These are phyloP conservation scores for Athalia cordata DNA, from an alignment of 2,888 invertebrate genomes.

Conservation along the genomic window DNA sequence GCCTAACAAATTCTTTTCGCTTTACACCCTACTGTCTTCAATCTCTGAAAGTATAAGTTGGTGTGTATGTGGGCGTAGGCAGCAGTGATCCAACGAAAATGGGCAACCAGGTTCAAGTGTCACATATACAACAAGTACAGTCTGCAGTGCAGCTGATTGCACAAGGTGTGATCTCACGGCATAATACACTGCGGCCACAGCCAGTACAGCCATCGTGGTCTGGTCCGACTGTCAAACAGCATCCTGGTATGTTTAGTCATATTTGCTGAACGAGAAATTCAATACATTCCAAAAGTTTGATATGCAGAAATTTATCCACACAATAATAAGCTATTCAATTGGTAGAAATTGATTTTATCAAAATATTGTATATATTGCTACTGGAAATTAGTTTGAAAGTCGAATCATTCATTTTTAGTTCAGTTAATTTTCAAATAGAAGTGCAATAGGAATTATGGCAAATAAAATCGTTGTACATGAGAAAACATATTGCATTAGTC, in stretches of 20 bases:
- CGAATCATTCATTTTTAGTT: too few relatives aligned
- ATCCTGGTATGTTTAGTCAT: conserved; percentile 63
- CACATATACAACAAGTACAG: conserved; percentile 68
- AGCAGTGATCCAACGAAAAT: conserved; percentile 67
- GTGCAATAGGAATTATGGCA: too few relatives aligned
- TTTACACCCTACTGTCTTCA: conserved; percentile 24
- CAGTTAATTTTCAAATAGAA: too few relatives aligned
- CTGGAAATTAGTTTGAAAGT: too few relatives aligned
- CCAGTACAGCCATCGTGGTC: conserved; percentile 65
- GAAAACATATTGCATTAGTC: too few relatives aligned
- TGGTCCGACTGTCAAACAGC: conserved; percentile 66
- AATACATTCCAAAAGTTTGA: conserved; percentile 1
- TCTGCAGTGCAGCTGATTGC: conserved; percentile 65
- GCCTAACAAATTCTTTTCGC: conserved; percentile 11
- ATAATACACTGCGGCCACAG: conserved; percentile 62
- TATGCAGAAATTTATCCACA: too few relatives aligned
- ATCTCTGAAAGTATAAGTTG: conserved; percentile 42
- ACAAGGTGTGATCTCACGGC: conserved; percentile 68
- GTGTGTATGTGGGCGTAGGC: conserved; percentile 57
- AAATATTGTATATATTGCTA: too few relatives aligned
- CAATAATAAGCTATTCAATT: too few relatives aligned
- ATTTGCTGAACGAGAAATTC: not conserved
- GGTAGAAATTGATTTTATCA: too few relatives aligned
- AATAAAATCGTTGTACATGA: too few relatives aligned
- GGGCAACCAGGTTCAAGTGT: conserved; percentile 63